phyloP scores from a whole-genome alignment of 1,140 invertebrate genomes.

The Caenorhabditis brenneri region DNA sequence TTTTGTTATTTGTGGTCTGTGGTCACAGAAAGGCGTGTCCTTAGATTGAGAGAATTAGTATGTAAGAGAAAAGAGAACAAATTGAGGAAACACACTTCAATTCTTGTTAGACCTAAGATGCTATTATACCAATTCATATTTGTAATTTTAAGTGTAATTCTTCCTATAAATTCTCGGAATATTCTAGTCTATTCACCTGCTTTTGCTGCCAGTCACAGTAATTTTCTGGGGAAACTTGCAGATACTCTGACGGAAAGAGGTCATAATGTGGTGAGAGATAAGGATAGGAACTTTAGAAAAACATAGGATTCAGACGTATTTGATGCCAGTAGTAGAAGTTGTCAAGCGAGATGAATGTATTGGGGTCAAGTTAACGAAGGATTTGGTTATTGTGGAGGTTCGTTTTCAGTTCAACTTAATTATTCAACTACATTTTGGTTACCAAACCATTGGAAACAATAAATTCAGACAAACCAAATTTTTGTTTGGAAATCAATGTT shows the following conservation, averaged over 20 bases:
- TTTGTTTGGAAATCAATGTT: no score
- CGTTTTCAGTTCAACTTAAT: not conserved
- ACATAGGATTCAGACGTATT: conserved; percentile 25
- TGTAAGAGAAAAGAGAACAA: no score
- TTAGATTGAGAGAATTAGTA: no score
- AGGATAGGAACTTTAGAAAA: not conserved
- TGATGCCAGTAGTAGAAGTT: conserved; percentile 14
- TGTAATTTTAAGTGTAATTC: no score
- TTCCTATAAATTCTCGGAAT: not conserved
- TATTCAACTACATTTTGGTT: no score
- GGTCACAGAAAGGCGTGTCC: not conserved
- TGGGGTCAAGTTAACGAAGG: not conserved
- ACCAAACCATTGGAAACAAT: no score
- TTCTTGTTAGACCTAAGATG: no score
- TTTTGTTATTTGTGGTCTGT: not conserved
- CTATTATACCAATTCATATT: no score
- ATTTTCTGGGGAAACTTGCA: conserved; percentile 40
- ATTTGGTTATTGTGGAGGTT: conserved; percentile 34
- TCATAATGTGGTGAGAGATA: conserved; percentile 73
- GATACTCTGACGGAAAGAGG: conserved; percentile 42
- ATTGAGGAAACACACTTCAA: no score
- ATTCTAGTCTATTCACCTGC: conserved; percentile 41
- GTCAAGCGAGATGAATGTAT: conserved; percentile 10
- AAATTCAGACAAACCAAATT: no score
- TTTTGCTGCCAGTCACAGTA: conserved; percentile 43